Conservation (phyloP, 2,113 vertebrate genomes). For the Nanorana parkeri region DNA sequence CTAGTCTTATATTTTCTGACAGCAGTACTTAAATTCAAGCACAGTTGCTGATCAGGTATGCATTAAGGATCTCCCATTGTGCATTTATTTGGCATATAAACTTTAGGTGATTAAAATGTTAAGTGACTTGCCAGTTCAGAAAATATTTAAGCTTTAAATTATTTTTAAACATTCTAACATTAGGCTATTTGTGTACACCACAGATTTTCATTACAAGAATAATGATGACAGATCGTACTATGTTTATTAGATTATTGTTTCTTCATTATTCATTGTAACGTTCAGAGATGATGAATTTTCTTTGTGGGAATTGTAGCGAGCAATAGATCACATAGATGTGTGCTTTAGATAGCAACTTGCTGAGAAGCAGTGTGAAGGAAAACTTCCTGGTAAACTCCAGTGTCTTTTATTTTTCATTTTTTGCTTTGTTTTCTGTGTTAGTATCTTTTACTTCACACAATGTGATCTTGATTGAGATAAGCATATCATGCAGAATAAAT, state of each 20-base stretch:
- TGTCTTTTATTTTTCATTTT: slow-evolving; percentile 35
- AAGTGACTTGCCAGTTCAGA: neutral
- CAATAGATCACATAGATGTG: slow-evolving; percentile 19
- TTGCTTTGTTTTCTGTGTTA: slow-evolving; percentile 10
- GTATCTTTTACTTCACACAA: slow-evolving; percentile 32
- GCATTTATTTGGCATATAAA: no score
- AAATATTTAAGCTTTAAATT: neutral
- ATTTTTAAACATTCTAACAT: neutral
- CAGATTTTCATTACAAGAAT: neutral
- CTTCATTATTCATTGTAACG: neutral
- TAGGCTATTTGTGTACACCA: neutral
- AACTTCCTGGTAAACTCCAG: slow-evolving; percentile 36
- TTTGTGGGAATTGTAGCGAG: slow-evolving; percentile 2
- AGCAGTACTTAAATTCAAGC: no score
- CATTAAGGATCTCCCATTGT: no score
- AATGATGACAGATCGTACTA: slow-evolving; percentile 19
- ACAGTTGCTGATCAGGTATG: no score
- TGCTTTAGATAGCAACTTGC: slow-evolving; percentile 15
- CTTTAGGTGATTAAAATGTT: no score
- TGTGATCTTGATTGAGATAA: slow-evolving; percentile 46
- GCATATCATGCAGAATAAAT: slow-evolving; percentile 11
- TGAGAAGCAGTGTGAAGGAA: slow-evolving; percentile 3
- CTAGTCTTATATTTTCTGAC: no score
- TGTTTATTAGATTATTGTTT: slow-evolving; percentile 1
- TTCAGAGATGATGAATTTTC: slow-evolving; percentile 4